Conservation (phyloP, 2,888 invertebrate genomes). For the Phyto melanocephala region DNA sequence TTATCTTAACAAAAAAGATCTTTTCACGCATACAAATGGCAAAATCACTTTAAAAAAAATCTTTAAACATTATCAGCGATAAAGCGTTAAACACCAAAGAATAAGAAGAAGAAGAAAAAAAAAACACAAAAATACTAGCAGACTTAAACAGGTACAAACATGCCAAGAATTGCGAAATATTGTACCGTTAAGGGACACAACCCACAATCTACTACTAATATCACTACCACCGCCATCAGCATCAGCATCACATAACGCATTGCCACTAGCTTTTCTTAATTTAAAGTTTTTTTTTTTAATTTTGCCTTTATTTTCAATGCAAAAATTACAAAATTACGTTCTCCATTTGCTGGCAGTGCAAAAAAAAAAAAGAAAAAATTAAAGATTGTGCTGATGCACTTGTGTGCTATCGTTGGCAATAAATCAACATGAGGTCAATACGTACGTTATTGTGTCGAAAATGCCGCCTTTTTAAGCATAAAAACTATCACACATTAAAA, state of each 20-base stretch:
- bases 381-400: slow-evolving; percentile 59
- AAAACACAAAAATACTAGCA: background rate
- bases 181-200: slow-evolving; percentile 64
- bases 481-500: background rate
- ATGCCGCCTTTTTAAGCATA: slow-evolving; percentile 37
- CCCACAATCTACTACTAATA: slow-evolving; percentile 51
- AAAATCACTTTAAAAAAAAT: slow-evolving; percentile 60
- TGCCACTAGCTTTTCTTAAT: slow-evolving; percentile 41
- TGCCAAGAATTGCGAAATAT: slow-evolving; percentile 36
- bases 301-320: slow-evolving; percentile 30
- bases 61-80: slow-evolving; percentile 43
- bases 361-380: slow-evolving; percentile 25
- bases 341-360: slow-evolving; percentile 31
- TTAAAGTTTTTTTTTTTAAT: background rate
- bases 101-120: background rate
- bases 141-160: slow-evolving; percentile 32
- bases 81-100: background rate
- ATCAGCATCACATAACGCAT: background rate
- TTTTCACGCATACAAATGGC: slow-evolving; percentile 60
- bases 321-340: slow-evolving; percentile 17
- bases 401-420: slow-evolving; percentile 62
- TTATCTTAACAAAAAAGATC: slow-evolving; percentile 55
- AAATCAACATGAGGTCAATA: slow-evolving; percentile 62
- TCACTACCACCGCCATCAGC: slow-evolving; percentile 28
- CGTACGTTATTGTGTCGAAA: slow-evolving; percentile 35